Evolutionary conservation across 2,888 invertebrate genomes (phyloP).

Genomic region (Brenthis hecate): DNA sequence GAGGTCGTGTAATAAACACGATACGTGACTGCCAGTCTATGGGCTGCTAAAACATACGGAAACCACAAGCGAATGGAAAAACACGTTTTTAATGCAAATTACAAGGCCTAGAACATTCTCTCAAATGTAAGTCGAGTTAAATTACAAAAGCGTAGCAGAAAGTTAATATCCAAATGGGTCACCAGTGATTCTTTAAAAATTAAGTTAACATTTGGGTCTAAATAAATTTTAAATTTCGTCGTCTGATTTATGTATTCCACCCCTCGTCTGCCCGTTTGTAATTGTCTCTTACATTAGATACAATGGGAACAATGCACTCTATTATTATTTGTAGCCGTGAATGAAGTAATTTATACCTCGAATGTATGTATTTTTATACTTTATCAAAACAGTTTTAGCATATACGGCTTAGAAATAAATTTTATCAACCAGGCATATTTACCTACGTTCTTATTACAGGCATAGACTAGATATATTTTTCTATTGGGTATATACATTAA

Average conservation of each 20-base stretch:
- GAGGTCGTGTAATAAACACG: slow-evolving; percentile 44
- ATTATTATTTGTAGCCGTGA: slow-evolving; percentile 43
- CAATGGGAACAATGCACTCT: slow-evolving; percentile 59
- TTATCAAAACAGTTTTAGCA: slow-evolving; percentile 35
- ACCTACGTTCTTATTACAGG: not conserved
- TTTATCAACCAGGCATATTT: not conserved
- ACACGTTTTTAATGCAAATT: slow-evolving; percentile 13
- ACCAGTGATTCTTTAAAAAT: slow-evolving; percentile 68
- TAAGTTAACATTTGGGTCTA: slow-evolving; percentile 63
- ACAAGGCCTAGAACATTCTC: not conserved
- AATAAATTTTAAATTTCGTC: slow-evolving; percentile 72
- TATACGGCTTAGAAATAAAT: slow-evolving; percentile 4
- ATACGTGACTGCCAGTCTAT: slow-evolving; percentile 40
- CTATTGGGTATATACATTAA: too few species aligned
- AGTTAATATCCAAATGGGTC: slow-evolving; percentile 53
- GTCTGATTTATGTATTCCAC: slow-evolving; percentile 62
- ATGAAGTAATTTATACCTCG: slow-evolving; percentile 47
- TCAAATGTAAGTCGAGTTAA: not conserved
- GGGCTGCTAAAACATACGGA: not conserved
- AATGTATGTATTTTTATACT: slow-evolving; percentile 48
- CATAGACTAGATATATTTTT: too few species aligned
- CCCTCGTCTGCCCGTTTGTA: slow-evolving; percentile 54
- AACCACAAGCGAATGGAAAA: not conserved
- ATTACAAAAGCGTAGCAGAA: slow-evolving; percentile 4
- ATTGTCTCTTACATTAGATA: slow-evolving; percentile 67